Percentiles rank a stretch among this genome's conserved stretches.
These are phyloP conservation scores for Acronicta psi DNA, from an alignment of 2,888 invertebrate genomes.

Conservation along the genomic window DNA sequence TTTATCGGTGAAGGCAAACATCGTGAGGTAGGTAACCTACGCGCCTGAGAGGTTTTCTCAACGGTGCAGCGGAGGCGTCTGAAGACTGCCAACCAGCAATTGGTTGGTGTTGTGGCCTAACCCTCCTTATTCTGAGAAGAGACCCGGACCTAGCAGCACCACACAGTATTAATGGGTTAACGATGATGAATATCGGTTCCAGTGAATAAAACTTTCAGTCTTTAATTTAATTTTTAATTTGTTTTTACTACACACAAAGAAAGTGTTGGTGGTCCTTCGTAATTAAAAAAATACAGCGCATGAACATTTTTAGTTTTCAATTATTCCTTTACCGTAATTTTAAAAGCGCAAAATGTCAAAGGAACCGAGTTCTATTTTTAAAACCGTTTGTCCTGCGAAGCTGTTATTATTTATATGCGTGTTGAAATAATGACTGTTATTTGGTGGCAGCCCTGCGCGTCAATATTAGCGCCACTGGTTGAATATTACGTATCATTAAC, in stretches of 20 bases:
- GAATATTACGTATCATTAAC: background rate
- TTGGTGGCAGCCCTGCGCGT: slow-evolving; percentile 1
- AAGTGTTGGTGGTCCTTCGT: background rate
- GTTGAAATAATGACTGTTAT: slow-evolving; percentile 8
- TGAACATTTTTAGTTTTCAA: background rate
- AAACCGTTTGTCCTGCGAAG: background rate
- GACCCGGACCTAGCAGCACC: too few species aligned
- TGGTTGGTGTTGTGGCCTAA: too few species aligned
- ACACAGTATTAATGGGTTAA: too few species aligned
- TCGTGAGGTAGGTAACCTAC: too few species aligned
- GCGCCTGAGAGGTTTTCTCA: too few species aligned
- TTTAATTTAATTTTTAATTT: slow-evolving; percentile 2
- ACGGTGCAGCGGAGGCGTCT: too few species aligned
- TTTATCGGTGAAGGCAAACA: too few species aligned
- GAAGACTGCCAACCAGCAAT: too few species aligned
- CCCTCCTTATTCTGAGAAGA: too few species aligned
- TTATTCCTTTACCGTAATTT: background rate
- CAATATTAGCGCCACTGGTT: slow-evolving; percentile 4
- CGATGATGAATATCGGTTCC: slow-evolving; percentile 4
- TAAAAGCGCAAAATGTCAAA: slow-evolving; percentile 12
- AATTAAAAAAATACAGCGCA: background rate
- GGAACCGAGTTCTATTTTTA: slow-evolving; percentile 10
- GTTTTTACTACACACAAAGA: slow-evolving; percentile 1
- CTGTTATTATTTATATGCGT: background rate
- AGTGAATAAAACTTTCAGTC: background rate